Evolutionary conservation across 2,797 vertebrate species (phyloP).

Genomic region (Poeciliopsis paucimaculata): DNA sequence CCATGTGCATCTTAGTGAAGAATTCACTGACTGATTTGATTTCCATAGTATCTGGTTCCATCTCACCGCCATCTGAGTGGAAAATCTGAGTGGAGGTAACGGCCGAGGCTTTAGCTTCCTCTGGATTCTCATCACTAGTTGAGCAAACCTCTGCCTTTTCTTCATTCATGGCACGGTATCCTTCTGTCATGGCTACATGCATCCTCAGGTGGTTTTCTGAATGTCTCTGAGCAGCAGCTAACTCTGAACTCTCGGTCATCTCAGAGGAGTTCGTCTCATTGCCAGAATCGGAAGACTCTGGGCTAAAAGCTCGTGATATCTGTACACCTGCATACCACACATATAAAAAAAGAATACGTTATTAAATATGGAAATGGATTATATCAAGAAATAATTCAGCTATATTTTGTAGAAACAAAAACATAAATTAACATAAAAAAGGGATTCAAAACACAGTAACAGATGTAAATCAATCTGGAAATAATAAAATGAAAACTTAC

Average conservation of each 20-base stretch:
- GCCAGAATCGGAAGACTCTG: conserved; percentile 98
- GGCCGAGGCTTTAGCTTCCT: conserved; percentile 86
- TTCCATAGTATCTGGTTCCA: conserved; percentile 99
- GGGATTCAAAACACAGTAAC: neutral
- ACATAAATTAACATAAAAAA: conserved; percentile 9
- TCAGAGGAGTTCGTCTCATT: conserved; percentile 99
- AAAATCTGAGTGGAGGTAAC: conserved; percentile 93
- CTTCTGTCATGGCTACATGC: conserved; percentile 88
- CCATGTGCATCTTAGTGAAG: conserved; percentile 95
- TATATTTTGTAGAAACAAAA: conserved; percentile 3
- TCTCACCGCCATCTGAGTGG: conserved; percentile 93
- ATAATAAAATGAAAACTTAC: neutral
- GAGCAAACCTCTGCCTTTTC: conserved; percentile 87
- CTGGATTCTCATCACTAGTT: conserved; percentile 78
- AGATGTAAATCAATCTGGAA: conserved; percentile 6
- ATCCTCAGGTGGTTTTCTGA: conserved; percentile 90
- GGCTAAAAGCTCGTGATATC: conserved; percentile 97
- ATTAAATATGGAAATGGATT: conserved; percentile 78
- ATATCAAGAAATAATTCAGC: conserved; percentile 59
- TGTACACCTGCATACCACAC: conserved; percentile 89
- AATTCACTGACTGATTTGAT: conserved; percentile 97
- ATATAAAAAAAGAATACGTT: conserved; percentile 75
- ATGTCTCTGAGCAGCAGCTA: conserved; percentile 92
- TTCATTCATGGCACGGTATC: conserved; percentile 86
- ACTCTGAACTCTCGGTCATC: conserved; percentile 98